phyloP scores from a whole-genome alignment of 2,113 vertebrate species.

The Albula glossodonta region DNA sequence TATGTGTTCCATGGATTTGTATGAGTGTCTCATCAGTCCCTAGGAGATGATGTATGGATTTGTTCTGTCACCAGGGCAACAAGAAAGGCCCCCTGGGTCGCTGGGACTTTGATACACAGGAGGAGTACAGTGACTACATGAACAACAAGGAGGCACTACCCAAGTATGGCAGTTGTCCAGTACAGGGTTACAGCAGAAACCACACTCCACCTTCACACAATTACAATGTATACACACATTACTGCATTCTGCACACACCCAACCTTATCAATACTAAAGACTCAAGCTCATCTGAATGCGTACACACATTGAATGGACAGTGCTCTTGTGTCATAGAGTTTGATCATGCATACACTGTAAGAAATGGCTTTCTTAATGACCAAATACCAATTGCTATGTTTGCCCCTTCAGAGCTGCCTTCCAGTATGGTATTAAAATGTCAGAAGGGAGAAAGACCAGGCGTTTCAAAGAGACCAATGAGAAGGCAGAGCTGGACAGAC shows the following conservation, averaged over 20 bases:
- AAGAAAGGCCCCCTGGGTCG: conserved; percentile 96
- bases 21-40: background rate
- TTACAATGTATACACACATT: background rate
- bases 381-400: background rate
- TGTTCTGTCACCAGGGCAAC: conserved; percentile 78
- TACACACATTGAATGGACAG: too few species aligned
- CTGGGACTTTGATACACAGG: conserved; percentile 98
- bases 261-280: too few species aligned
- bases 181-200: background rate
- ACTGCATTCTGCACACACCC: background rate
- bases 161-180: conserved; percentile 73
- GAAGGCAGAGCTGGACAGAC: conserved; percentile 94
- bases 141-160: conserved; percentile 98
- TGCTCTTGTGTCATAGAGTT: background rate
- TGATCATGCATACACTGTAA: background rate
- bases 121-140: conserved; percentile 99
- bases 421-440: conserved; percentile 98
- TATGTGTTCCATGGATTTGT: background rate
- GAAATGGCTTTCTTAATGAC: background rate
- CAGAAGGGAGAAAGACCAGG: conserved; percentile 92
- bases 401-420: conserved; percentile 84
- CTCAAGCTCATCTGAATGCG: too few species aligned
- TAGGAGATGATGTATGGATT: background rate
- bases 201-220: background rate
- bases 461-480: conserved; percentile 98